phyloP scores from a whole-genome alignment of 2,113 vertebrate genomes.

The Thryonomys swinderianus region DNA sequence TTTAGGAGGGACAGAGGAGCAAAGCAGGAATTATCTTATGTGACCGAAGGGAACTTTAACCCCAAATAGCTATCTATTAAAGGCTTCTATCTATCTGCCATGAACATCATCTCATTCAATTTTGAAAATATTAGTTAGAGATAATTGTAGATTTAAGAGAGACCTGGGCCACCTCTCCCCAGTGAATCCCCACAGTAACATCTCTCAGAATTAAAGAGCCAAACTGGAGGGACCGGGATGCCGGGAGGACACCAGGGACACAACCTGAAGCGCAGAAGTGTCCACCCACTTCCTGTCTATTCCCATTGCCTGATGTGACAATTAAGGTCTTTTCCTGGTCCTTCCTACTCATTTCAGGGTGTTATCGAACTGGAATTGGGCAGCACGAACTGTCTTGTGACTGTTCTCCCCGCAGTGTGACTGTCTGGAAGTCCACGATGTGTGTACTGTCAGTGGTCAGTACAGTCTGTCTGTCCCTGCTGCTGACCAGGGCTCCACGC shows the following conservation, averaged over 20 bases:
- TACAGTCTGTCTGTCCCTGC: neutral
- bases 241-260: neutral
- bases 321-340: neutral
- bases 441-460: neutral
- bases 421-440: neutral
- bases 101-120: slow-evolving; percentile 27
- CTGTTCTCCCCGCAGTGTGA: neutral
- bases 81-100: neutral
- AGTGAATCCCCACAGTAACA: neutral
- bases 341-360: neutral
- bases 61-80: neutral
- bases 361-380: neutral
- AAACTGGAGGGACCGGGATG: neutral
- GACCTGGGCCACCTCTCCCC: neutral
- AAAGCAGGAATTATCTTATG: neutral
- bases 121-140: neutral
- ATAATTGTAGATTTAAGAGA: slow-evolving; percentile 4
- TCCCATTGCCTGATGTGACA: neutral
- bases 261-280: neutral
- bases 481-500: neutral
- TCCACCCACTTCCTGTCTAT: neutral
- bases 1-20: neutral
- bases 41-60: neutral
- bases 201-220: neutral
- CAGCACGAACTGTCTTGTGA: neutral